Evolutionary conservation across 2,113 vertebrate species (phyloP).

Genomic region (Hepsetus odoe): DNA sequence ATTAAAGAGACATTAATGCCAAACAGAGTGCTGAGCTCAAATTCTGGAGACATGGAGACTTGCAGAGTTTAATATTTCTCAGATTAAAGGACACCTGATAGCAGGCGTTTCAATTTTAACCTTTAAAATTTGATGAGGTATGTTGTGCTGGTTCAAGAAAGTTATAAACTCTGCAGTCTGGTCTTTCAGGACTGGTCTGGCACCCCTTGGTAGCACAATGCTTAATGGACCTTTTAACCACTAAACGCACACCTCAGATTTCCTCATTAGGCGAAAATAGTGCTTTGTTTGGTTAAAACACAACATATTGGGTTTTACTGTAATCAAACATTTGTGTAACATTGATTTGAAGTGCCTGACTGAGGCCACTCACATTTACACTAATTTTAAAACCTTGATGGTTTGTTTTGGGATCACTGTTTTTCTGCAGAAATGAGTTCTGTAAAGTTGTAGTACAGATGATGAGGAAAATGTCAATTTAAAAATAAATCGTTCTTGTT

Average conservation of each 20-base stretch:
- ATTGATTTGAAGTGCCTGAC: slow-evolving; percentile 2
- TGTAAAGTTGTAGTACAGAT: background rate
- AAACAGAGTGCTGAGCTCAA: background rate
- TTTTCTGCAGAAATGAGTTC: background rate
- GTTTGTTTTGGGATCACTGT: background rate
- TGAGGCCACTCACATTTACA: background rate
- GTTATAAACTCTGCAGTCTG: background rate
- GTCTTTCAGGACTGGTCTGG: background rate
- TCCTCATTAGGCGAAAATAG: background rate
- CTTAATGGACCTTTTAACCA: background rate
- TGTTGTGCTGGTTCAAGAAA: background rate
- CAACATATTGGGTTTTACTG: background rate
- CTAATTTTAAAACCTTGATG: slow-evolving; percentile 6
- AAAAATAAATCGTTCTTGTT: background rate
- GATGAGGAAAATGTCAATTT: too few relatives aligned
- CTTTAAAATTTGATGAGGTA: background rate
- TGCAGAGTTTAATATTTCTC: background rate
- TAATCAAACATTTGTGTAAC: background rate
- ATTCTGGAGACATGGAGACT: background rate
- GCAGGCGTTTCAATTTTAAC: background rate
- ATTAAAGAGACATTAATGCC: slow-evolving; percentile 45
- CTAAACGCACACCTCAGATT: background rate
- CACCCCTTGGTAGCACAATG: background rate
- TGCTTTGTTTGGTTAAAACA: background rate
- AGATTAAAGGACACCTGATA: background rate